These are phyloP conservation scores for Taenaris catops DNA, from an alignment of 2,888 invertebrate genomes.

Conservation along the genomic window DNA sequence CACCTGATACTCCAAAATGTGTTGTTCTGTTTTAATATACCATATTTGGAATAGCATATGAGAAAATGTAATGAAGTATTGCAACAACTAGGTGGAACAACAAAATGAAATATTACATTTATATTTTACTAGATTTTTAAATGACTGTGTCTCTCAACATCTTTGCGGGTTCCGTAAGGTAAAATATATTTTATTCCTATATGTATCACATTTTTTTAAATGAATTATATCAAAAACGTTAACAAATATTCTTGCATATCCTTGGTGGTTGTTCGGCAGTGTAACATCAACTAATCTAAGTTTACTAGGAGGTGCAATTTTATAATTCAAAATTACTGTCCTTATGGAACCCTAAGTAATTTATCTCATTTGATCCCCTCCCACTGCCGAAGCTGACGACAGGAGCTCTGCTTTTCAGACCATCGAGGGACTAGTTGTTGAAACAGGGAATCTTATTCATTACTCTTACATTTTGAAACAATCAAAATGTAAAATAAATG, in stretches of 20 bases:
- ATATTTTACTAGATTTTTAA: constrained; percentile 2
- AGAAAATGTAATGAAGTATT: too few species aligned
- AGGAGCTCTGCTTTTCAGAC: constrained; percentile 73
- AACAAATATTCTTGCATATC: too few species aligned
- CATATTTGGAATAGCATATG: too few species aligned
- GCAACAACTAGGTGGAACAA: too few species aligned
- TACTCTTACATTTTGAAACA: constrained; percentile 23
- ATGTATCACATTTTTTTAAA: too few species aligned
- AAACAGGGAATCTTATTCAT: constrained; percentile 34
- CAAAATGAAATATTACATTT: too few species aligned
- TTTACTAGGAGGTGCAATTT: background rate
- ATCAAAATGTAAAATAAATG: constrained; percentile 4
- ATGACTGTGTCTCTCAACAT: constrained; percentile 1
- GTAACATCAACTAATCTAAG: constrained; percentile 10
- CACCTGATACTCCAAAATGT: too few species aligned
- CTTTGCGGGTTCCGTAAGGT: constrained; percentile 5
- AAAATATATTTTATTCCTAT: background rate
- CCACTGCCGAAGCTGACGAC: constrained; percentile 65
- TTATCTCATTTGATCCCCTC: background rate
- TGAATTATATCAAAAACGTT: too few species aligned
- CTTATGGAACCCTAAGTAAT: constrained; percentile 24
- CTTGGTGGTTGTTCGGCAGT: constrained; percentile 19
- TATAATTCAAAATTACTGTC: constrained; percentile 8
- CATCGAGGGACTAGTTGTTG: constrained; percentile 58
- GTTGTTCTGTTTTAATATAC: too few species aligned